phyloP scores from a whole-genome alignment of 1,140 invertebrate species.

The Macrocentrus cingulum region DNA sequence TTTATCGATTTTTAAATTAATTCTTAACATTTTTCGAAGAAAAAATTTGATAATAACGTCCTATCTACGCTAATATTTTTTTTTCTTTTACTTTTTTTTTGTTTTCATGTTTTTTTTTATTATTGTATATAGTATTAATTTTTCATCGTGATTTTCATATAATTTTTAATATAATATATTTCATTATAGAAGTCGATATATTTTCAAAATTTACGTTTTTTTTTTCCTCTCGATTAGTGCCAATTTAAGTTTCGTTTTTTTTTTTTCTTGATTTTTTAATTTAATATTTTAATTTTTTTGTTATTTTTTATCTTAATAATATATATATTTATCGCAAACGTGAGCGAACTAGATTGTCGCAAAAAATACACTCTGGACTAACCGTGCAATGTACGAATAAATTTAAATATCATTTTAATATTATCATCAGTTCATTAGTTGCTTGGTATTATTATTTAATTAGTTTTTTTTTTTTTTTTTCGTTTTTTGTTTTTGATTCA shows the following conservation, averaged over 20 bases:
- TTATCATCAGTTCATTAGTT: conserved; percentile 2
- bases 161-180: conserved; percentile 36
- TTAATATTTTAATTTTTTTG: too few species aligned
- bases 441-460: too few species aligned
- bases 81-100: too few species aligned
- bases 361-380: not conserved
- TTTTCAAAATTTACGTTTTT: conserved; percentile 35
- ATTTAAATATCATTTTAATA: conserved; percentile 32
- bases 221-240: conserved; percentile 11
- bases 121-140: conserved; percentile 40
- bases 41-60: conserved; percentile 53
- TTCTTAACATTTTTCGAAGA: conserved; percentile 44
- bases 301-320: conserved; percentile 16
- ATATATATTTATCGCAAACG: conserved; percentile 25
- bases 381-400: conserved; percentile 21
- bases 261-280: too few species aligned
- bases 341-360: not conserved
- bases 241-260: conserved; percentile 20
- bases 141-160: conserved; percentile 42
- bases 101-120: too few species aligned
- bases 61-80: conserved; percentile 51
- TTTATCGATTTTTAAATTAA: too few species aligned
- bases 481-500: too few species aligned
- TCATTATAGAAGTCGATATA: too few species aligned
- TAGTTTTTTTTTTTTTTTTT: too few species aligned